These are phyloP conservation scores for Hipposideros larvatus DNA, from an alignment of 2,797 vertebrate genomes.

Conservation along the genomic window DNA sequence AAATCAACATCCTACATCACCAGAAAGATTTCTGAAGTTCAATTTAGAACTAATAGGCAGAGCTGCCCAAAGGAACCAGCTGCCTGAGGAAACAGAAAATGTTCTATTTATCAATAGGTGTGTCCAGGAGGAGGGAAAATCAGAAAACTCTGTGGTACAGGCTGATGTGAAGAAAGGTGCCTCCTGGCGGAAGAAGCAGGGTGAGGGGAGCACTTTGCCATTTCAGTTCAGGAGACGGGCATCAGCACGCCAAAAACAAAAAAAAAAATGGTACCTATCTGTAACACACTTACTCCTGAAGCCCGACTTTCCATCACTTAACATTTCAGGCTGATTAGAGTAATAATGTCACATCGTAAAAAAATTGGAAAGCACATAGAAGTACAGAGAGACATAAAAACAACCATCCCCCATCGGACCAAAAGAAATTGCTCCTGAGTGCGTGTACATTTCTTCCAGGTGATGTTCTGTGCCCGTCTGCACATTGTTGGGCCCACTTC, in stretches of 20 bases:
- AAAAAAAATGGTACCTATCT: not conserved
- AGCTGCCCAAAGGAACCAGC: not conserved
- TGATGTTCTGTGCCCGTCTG: not conserved
- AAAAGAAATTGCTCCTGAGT: not conserved
- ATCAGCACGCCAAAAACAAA: rapidly evolving
- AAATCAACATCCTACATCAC: not conserved
- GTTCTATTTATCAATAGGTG: rapidly evolving
- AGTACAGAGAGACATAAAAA: not conserved
- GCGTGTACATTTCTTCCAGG: not conserved
- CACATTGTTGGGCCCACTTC: not conserved
- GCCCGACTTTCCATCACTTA: not conserved
- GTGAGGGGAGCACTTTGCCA: rapidly evolving
- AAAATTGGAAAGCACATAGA: conserved; percentile 9
- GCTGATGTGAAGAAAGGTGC: rapidly evolving
- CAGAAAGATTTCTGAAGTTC: not conserved
- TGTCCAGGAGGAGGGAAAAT: too few species aligned
- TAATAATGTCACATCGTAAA: not conserved
- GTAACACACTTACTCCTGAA: rapidly evolving
- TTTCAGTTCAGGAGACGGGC: not conserved
- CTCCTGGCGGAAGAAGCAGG: rapidly evolving
- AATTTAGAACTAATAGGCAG: not conserved
- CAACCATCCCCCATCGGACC: not conserved
- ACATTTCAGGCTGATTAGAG: not conserved
- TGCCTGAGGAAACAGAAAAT: not conserved
- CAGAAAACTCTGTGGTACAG: rapidly evolving